Evolutionary conservation across 2,888 invertebrate species (phyloP).

Genomic region (Drosophila recens): DNA sequence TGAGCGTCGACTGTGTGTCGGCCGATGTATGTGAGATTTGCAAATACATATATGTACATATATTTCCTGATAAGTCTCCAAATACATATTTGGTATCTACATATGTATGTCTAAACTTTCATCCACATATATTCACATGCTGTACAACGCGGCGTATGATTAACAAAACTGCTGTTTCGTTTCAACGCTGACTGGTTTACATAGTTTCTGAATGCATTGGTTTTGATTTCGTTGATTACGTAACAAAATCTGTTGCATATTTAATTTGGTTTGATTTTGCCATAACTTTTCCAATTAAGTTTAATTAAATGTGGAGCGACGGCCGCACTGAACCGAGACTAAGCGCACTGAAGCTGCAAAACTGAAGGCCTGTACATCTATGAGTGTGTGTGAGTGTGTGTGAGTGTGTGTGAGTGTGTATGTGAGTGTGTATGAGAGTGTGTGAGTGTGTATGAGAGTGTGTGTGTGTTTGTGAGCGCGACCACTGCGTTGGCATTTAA

Average conservation of each 20-base stretch:
- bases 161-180: conserved; percentile 44
- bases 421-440: background rate
- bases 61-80: conserved; percentile 39
- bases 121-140: background rate
- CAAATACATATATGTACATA: conserved; percentile 44
- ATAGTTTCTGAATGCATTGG: conserved; percentile 28
- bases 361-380: conserved; percentile 8
- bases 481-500: conserved; percentile 32
- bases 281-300: conserved; percentile 76
- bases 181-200: conserved; percentile 14
- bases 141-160: conserved; percentile 56
- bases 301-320: conserved; percentile 72
- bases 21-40: conserved; percentile 5
- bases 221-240: conserved; percentile 58
- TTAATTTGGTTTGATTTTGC: conserved; percentile 73
- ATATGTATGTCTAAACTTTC: background rate
- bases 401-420: conserved; percentile 4
- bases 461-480: background rate
- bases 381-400: conserved; percentile 3
- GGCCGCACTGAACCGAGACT: conserved; percentile 13
- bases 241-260: conserved; percentile 71
- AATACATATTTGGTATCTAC: conserved; percentile 9
- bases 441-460: background rate
- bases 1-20: conserved; percentile 22
- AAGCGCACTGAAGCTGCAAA: conserved; percentile 20